These are phyloP conservation scores for Zoroaster sp. DNA, from an alignment of 53 echinoderm and acorn worm species.

Conservation along the genomic window DNA sequence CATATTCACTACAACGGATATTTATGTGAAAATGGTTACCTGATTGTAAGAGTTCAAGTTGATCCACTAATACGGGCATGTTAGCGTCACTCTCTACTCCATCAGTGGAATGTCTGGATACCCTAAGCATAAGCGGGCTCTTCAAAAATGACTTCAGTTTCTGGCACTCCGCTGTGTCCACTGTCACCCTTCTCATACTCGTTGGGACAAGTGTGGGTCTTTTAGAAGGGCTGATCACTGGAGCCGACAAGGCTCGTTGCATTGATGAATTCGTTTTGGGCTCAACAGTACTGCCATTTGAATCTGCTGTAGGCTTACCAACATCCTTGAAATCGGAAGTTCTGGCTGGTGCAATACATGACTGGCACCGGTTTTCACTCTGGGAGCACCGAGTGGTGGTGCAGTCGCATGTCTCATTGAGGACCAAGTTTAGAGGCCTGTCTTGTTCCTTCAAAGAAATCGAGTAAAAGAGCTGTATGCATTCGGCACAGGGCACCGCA, in stretches of 20 bases:
- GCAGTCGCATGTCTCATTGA: constrained; percentile 1
- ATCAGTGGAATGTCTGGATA: constrained; percentile 82
- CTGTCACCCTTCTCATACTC: constrained; percentile 67
- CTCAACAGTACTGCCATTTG: not conserved
- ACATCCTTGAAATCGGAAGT: not conserved
- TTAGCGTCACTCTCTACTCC: constrained; percentile 47
- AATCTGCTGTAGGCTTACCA: not conserved
- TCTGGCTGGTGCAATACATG: not conserved
- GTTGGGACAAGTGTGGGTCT: constrained; percentile 37
- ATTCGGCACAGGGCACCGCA: constrained; percentile 29
- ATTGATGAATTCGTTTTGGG: not conserved
- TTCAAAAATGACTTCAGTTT: constrained; percentile 73
- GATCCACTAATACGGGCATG: constrained; percentile 48
- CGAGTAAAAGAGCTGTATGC: constrained; percentile 29
- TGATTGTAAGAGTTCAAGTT: constrained; percentile 63
- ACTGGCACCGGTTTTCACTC: not conserved
- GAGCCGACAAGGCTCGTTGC: constrained; percentile 24
- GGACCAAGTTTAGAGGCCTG: constrained; percentile 17
- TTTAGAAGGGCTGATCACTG: constrained; percentile 25
- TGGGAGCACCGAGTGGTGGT: not conserved
- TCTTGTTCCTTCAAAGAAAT: constrained; percentile 20
- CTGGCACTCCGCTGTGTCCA: constrained; percentile 78
- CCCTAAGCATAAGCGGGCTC: constrained; percentile 62
- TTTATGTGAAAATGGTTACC: constrained; percentile 50
- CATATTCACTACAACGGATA: no score